phyloP scores from a whole-genome alignment of 1,140 invertebrate genomes.

The Bicyclus anynana region DNA sequence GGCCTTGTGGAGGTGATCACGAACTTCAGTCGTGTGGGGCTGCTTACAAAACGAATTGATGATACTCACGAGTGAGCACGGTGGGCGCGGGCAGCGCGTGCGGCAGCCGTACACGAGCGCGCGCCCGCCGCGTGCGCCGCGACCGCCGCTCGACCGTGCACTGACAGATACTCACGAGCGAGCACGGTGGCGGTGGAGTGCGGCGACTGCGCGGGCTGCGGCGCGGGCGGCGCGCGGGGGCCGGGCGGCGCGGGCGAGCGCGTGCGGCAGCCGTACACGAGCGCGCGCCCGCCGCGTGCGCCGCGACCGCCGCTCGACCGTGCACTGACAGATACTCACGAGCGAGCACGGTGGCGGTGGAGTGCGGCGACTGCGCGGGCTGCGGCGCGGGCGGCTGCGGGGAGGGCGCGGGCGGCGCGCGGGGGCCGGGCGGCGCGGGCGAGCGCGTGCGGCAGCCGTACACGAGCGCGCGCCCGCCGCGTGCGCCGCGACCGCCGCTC shows the following conservation, averaged over 20 bases:
- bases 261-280: too few species aligned
- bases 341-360: constrained; percentile 40
- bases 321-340: constrained; percentile 32
- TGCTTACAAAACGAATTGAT: too few species aligned
- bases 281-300: too few species aligned
- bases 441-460: constrained; percentile 32
- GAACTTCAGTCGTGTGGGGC: too few species aligned
- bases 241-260: constrained; percentile 18
- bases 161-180: too few species aligned
- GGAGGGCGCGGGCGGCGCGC: constrained; percentile 2
- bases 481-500: constrained; percentile 31
- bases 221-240: constrained; percentile 5
- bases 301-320: background rate
- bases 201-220: constrained; percentile 19
- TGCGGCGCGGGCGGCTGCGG: constrained; percentile 12
- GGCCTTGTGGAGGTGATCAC: too few species aligned
- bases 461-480: constrained; percentile 34
- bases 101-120: too few species aligned
- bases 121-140: too few species aligned
- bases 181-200: constrained; percentile 35
- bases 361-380: constrained; percentile 24
- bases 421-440: constrained; percentile 19
- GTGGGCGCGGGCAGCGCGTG: too few species aligned
- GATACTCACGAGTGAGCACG: too few species aligned
- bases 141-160: background rate